Conservation (phyloP, 1,140 invertebrate genomes). For the Agraylea sexmaculata region DNA sequence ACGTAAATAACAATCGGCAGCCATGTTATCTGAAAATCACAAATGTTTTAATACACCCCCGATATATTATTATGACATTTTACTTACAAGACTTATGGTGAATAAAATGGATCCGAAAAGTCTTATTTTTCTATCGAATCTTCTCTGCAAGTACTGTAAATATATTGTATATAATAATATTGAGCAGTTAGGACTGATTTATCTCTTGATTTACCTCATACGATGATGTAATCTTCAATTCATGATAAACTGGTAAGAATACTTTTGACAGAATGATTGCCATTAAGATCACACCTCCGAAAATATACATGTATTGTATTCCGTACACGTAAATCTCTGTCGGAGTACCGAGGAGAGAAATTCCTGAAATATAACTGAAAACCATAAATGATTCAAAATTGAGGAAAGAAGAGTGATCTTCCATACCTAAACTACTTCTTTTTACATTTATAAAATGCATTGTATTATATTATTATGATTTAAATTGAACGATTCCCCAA, state of each 20-base stretch:
- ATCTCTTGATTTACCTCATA: constrained; percentile 54
- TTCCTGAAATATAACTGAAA: constrained; percentile 50
- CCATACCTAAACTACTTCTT: background rate
- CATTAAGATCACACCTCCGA: constrained; percentile 48
- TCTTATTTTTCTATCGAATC: constrained; percentile 59
- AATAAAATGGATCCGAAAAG: constrained; percentile 65
- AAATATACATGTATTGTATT: constrained; percentile 54
- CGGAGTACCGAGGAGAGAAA: constrained; percentile 57
- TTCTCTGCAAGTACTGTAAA: constrained; percentile 65
- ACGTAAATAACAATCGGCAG: constrained; percentile 85
- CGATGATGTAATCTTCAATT: constrained; percentile 66
- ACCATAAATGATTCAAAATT: constrained; percentile 14
- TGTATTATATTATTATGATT: background rate
- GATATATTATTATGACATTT: constrained; percentile 5
- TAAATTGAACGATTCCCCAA: no score
- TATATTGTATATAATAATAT: constrained; percentile 10
- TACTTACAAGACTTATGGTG: constrained; percentile 53
- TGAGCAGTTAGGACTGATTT: background rate
- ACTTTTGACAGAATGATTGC: constrained; percentile 53
- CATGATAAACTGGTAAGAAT: constrained; percentile 70
- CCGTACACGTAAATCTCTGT: constrained; percentile 77
- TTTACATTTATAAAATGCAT: constrained; percentile 4
- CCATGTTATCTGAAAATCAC: constrained; percentile 60
- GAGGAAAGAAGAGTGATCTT: background rate
- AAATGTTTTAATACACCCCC: background rate